A percentile compares a stretch with the other conserved stretches of the same genome.
Evolutionary conservation across 1,140 invertebrate genomes (phyloP).

Genomic region (Macrobrachium nipponense): DNA sequence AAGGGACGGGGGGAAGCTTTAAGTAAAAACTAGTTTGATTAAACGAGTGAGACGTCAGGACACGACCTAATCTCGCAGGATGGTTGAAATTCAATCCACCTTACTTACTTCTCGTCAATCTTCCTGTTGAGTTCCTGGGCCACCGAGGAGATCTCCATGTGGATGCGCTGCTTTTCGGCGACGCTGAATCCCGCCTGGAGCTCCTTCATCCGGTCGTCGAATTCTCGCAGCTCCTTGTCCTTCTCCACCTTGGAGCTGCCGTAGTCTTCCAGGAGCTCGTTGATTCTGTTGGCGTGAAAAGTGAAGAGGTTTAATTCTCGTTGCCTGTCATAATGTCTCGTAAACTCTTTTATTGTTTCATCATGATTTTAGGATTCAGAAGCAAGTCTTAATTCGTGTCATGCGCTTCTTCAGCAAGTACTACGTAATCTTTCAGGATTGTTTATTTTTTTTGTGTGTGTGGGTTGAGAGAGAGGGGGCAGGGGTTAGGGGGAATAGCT

Average conservation of each 20-base stretch:
- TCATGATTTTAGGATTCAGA: too few relatives aligned
- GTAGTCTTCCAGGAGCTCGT: conserved; percentile 59
- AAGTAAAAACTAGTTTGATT: not conserved
- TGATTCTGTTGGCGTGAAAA: conserved; percentile 29
- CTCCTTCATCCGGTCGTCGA: conserved; percentile 59
- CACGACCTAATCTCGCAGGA: too few relatives aligned
- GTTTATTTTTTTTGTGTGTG: too few relatives aligned
- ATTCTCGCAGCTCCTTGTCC: conserved; percentile 55
- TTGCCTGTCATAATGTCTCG: not conserved
- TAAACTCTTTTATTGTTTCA: not conserved
- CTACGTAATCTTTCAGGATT: too few relatives aligned
- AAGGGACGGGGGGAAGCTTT: not conserved
- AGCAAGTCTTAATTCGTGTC: too few relatives aligned
- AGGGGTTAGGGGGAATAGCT: too few relatives aligned
- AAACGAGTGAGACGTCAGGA: not conserved
- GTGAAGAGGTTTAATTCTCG: not conserved
- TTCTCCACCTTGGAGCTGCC: conserved; percentile 53
- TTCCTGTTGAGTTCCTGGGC: conserved; percentile 55
- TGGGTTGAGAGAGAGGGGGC: too few relatives aligned
- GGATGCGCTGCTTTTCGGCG: conserved; percentile 57
- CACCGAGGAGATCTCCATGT: conserved; percentile 54
- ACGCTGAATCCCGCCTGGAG: conserved; percentile 53
- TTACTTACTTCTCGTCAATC: conserved; percentile 63
- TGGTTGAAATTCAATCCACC: not conserved
- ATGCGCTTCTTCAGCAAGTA: too few relatives aligned